A percentile compares a stretch with the other conserved stretches of the same genome.
Evolutionary conservation across 1,140 invertebrate genomes (phyloP).

Genomic region (Microplitis mediator): DNA sequence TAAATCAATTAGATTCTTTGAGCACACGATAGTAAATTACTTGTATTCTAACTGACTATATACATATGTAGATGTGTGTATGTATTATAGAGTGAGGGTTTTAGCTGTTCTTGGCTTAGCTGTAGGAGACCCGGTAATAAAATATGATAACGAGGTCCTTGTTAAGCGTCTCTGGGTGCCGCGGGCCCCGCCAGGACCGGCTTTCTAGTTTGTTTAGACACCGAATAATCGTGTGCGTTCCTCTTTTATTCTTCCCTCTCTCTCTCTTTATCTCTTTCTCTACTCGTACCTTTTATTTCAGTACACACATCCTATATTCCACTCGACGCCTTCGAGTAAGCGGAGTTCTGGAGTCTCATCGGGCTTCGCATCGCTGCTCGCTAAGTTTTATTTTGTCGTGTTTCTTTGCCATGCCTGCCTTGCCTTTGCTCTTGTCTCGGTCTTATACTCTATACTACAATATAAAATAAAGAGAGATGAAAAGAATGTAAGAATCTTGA

Average conservation of each 20-base stretch:
- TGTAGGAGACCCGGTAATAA: slow-evolving; percentile 42
- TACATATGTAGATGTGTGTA: not conserved
- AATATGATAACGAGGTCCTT: slow-evolving; percentile 63
- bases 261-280: slow-evolving; percentile 33
- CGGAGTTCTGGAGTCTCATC: too few species aligned
- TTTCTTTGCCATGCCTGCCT: not conserved
- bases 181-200: slow-evolving; percentile 36
- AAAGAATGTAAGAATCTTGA: slow-evolving; percentile 10
- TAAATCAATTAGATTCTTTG: slow-evolving; percentile 11
- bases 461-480: too few species aligned
- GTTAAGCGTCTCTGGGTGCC: slow-evolving; percentile 45
- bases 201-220: slow-evolving; percentile 61
- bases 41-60: not conserved
- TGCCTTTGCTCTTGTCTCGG: not conserved
- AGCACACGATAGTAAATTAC: not conserved
- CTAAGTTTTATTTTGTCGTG: not conserved
- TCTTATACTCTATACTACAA: too few species aligned
- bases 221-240: slow-evolving; percentile 54
- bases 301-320: not conserved
- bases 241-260: slow-evolving; percentile 35
- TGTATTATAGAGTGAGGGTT: not conserved
- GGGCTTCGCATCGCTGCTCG: too few species aligned
- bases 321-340: not conserved
- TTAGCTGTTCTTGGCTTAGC: not conserved
- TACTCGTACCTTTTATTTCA: slow-evolving; percentile 2